Percentiles rank a stretch among this genome's conserved stretches.
Conservation (phyloP, 2,888 invertebrate species). For the Unio delphinus region DNA sequence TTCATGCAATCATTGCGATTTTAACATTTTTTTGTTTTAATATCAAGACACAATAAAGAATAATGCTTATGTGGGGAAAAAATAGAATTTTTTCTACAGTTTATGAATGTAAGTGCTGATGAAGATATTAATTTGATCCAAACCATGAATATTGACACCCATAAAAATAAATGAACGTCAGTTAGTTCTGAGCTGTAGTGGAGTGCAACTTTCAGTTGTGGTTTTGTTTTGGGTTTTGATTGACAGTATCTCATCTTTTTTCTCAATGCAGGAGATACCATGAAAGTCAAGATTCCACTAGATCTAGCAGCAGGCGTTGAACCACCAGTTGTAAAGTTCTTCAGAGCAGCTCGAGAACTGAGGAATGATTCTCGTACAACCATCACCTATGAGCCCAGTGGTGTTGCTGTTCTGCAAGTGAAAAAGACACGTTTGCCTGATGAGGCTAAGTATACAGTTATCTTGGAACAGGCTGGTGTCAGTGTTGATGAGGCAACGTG, state of each 20-base stretch:
- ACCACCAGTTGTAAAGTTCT: conserved; percentile 90
- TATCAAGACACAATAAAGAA: too few relatives aligned
- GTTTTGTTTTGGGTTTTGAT: neutral
- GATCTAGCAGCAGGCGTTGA: conserved; percentile 81
- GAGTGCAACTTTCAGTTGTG: neutral
- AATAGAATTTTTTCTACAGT: too few relatives aligned
- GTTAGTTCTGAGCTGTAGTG: neutral
- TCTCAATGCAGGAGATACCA: conserved; percentile 48
- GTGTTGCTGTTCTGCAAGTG: conserved; percentile 93
- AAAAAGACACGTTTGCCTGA: conserved; percentile 96
- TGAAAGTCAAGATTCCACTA: conserved; percentile 73
- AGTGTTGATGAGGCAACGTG: conserved; percentile 89
- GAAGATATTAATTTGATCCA: neutral
- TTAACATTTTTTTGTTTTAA: too few relatives aligned
- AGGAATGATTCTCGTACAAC: conserved; percentile 91
- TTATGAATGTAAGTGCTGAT: too few relatives aligned
- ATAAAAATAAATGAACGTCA: neutral
- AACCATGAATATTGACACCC: neutral
- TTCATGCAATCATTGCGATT: too few relatives aligned
- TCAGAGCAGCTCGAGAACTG: conserved; percentile 93
- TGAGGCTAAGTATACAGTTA: conserved; percentile 95
- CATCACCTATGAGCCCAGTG: conserved; percentile 32
- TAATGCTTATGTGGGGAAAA: too few relatives aligned
- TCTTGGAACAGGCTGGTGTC: conserved; percentile 95
- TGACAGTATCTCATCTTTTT: neutral